Evolutionary conservation across 2,888 invertebrate species (phyloP).

Genomic region (Lasius fuliginosus): DNA sequence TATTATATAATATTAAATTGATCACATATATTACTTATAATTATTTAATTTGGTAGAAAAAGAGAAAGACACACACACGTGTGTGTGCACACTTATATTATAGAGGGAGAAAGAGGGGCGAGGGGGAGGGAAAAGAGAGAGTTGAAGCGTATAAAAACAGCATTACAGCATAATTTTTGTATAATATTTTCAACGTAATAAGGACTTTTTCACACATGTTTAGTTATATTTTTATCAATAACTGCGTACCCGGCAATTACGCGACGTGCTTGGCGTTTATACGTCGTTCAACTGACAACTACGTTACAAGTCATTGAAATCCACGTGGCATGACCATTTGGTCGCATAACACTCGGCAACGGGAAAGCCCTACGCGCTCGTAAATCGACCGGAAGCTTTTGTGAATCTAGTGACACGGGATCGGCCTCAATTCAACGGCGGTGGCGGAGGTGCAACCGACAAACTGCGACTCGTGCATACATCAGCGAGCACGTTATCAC

Average conservation of each 20-base stretch:
- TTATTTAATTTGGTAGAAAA: background rate
- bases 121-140: background rate
- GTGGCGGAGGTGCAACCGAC: constrained; percentile 61
- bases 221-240: background rate
- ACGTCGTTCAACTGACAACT: constrained; percentile 30
- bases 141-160: background rate
- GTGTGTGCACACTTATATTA: background rate
- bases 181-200: background rate
- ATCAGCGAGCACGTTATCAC: constrained; percentile 71
- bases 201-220: background rate
- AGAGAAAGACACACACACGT: background rate
- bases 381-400: constrained; percentile 76
- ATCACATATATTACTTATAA: background rate
- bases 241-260: background rate
- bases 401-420: constrained; percentile 72
- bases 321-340: constrained; percentile 44
- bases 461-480: constrained; percentile 66
- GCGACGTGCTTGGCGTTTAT: constrained; percentile 1
- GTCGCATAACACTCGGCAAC: constrained; percentile 44
- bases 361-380: constrained; percentile 62
- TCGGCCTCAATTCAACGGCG: constrained; percentile 56
- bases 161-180: background rate
- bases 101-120: background rate
- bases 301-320: constrained; percentile 54
- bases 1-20: background rate